Base-by-base conservation (phyloP, 2,797 vertebrate genomes). In the Karalla daura region DNA sequence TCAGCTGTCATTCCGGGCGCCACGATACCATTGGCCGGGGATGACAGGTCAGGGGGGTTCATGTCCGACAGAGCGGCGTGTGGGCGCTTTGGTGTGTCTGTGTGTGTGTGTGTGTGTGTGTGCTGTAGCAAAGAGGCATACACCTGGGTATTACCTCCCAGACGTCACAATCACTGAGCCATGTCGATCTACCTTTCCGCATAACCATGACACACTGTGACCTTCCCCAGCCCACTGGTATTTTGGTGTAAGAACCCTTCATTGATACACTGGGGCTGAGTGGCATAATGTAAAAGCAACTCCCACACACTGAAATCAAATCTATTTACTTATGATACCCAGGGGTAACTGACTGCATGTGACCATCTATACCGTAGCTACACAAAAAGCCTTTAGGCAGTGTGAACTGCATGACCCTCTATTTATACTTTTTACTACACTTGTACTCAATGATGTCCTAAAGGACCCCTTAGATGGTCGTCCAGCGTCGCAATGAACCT, bases 1-100 rank as follows among this genome's bases (percentile, higher is more conserved):
- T 87, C 83, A 85, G 86, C 90, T 92, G 91, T 92, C 91, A 89
- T 88, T 82, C 80, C 7, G 33, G 72, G 78, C n/a, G 66, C 81
- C 70, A 27, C 63, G 49, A 78, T 78, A 75, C 79, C 70, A 89
- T 76, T 87, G 89, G 81, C 83, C 53, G 6, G 74, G 78, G 70
- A 73, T 86, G 87, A 91, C 89, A 89, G 88, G 89, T 90, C 89
- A 82, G 53, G 56, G 76, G 75, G 71, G 78, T 81, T 81, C 68
- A 40, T 86, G 86, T 88, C 68, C 72, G 39, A 83, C 78, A 85
- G 76, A 75, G 74, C 63, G 39, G 59, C 33, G 40, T 61, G 51
- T 41, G 61, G 52, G 62, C 24, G 25, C 66, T 23, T 47, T 50
- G 64, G 54, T 70, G 73, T 70, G 74, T 78, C 24, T 2, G 18